These are phyloP conservation scores for Microplitis mediator DNA, from an alignment of 1,140 invertebrate genomes.

Conservation along the genomic window DNA sequence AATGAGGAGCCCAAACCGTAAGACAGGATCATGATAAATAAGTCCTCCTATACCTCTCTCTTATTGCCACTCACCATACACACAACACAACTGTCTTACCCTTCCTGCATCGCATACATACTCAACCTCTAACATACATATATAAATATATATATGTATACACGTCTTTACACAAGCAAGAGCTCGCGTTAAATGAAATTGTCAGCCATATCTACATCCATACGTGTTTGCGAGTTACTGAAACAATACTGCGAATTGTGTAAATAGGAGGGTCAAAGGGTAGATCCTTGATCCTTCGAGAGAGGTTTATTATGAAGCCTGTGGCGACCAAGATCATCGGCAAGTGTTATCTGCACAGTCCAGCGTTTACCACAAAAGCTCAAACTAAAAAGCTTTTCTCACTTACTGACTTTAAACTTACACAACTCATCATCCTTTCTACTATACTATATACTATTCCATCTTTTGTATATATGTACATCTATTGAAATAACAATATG, in stretches of 20 bases:
- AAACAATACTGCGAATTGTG: not conserved
- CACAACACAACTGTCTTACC: not conserved
- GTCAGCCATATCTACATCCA: too few relatives aligned
- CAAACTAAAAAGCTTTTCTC: slow-evolving; percentile 26
- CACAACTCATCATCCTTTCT: not conserved
- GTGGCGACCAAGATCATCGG: slow-evolving; percentile 50
- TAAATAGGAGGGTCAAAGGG: slow-evolving; percentile 30
- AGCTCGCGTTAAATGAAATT: too few relatives aligned
- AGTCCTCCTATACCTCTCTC: slow-evolving; percentile 51
- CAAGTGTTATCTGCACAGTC: slow-evolving; percentile 50
- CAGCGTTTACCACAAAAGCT: slow-evolving; percentile 55
- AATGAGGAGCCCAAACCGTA: slow-evolving; percentile 61
- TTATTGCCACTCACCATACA: not conserved
- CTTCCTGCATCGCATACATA: slow-evolving; percentile 2
- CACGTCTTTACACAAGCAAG: not conserved
- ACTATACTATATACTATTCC: not conserved
- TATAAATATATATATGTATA: too few relatives aligned
- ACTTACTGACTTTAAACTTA: not conserved
- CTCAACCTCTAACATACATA: not conserved
- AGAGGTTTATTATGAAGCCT: slow-evolving; percentile 50
- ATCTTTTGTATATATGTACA: not conserved
- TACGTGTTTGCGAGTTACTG: too few relatives aligned
- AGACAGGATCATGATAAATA: slow-evolving; percentile 62
- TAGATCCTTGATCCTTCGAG: slow-evolving; percentile 1
- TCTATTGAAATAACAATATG: too few relatives aligned